These are phyloP conservation scores for Pyrgilauda ruficollis DNA, from an alignment of 2,113 vertebrate genomes.

Conservation along the genomic window DNA sequence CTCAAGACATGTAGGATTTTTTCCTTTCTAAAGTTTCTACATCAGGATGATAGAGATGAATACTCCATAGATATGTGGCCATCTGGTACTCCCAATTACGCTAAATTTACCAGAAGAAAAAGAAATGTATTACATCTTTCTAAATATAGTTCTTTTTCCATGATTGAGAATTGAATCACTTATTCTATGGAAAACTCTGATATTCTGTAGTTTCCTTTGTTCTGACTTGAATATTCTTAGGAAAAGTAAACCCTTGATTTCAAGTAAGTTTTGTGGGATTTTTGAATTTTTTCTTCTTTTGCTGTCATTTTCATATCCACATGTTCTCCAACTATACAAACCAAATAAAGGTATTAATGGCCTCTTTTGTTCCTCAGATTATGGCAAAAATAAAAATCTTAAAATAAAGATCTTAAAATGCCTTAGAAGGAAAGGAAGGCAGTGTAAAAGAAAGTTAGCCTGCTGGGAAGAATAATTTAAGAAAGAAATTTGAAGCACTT, in stretches of 20 bases:
- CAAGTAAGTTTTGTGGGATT: neutral
- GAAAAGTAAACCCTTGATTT: neutral
- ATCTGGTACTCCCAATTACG: slow-evolving; percentile 4
- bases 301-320: neutral
- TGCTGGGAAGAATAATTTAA: neutral
- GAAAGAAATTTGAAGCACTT: neutral
- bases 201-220: neutral
- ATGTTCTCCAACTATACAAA: neutral
- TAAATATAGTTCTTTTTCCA: neutral
- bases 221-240: neutral
- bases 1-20: slow-evolving; percentile 2
- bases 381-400: neutral
- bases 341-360: neutral
- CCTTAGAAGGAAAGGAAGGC: neutral
- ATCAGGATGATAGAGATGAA: slow-evolving; percentile 31
- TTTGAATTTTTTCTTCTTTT: neutral
- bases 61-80: neutral
- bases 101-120: slow-evolving; percentile 42
- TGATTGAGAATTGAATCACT: slow-evolving; percentile 6
- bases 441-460: neutral
- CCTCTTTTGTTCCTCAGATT: neutral
- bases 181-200: neutral
- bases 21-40: slow-evolving; percentile 26
- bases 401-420: neutral
- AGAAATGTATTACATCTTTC: neutral